Conservation (phyloP, 2,113 vertebrate species). For the Charadrius vociferus region DNA sequence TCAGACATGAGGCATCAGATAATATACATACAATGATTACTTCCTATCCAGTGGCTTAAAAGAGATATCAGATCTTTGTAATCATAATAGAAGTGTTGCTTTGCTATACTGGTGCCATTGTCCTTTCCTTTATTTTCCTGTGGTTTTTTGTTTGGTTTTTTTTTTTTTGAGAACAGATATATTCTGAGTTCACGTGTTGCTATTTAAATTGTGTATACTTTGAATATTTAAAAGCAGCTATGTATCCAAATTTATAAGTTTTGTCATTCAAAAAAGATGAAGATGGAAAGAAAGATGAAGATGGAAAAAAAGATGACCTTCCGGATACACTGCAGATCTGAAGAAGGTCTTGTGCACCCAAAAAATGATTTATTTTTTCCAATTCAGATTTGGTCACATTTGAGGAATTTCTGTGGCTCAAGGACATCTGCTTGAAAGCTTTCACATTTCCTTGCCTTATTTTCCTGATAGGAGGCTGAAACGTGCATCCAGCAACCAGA, state of each 20-base stretch:
- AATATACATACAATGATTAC: background rate
- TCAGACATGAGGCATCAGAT: background rate
- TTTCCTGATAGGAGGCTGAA: background rate
- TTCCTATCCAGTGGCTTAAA: background rate
- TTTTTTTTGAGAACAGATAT: background rate
- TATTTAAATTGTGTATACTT: background rate
- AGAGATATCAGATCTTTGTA: background rate
- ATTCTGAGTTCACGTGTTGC: background rate
- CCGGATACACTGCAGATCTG: background rate
- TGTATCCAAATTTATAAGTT: constrained; percentile 14
- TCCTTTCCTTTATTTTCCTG: background rate
- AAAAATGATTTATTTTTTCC: background rate
- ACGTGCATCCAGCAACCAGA: background rate
- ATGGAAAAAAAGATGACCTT: background rate
- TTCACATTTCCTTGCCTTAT: background rate
- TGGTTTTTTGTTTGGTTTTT: background rate
- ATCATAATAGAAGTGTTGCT: background rate
- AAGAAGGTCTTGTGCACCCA: background rate
- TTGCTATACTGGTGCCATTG: background rate
- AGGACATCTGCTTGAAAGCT: background rate
- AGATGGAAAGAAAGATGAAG: background rate
- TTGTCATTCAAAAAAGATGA: constrained; percentile 53
- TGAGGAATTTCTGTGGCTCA: background rate
- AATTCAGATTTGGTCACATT: background rate
- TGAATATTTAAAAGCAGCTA: background rate